Base-by-base conservation (phyloP, 1,140 invertebrate genomes). In the Leptopilina boulardi region DNA sequence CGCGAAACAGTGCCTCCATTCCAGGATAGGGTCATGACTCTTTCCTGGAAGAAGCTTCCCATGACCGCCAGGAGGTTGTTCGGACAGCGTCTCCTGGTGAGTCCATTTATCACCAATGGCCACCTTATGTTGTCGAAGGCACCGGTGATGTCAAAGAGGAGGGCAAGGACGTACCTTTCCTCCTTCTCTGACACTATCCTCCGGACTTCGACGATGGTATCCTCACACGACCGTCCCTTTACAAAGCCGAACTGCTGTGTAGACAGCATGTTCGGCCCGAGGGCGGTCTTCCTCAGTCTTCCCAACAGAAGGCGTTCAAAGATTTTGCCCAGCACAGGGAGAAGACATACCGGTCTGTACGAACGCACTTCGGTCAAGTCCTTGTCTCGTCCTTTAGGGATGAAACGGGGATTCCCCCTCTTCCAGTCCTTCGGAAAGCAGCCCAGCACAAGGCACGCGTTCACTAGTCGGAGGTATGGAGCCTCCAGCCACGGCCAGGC, bases 111-210 rank as follows among this genome's bases (percentile, higher is more conserved):
- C 1, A 51, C 15, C 2, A 10, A 3, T 10, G n/a, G 10, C 66
- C 75, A 71, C 11, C 70, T 26, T 2, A 71, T 6, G 21, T 71
- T 38, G 19, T 71, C 75, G 13, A 72, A 26, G 13, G 34, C 70
- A 2, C 75, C 75, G 0, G 75, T 76, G 6, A 76, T 71, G 66
- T 76, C 75, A 13, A 76, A 76, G 2, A 76, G 19, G 0, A 76
- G 34, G 18, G 21, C 66, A 0, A 71, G 21, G 15, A 71, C 75
- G 13, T 47, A 21, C 4, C 19, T 54, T 10, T 71, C 19, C 1
- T 19, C 26, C 10, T 59, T 8, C 21, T 19, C 19, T 0, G 4
- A 5, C 1, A 13, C 21, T 0, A 59, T 59, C 10, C 19, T 59
- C 8, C 21, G 19, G 4, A 59, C 1, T 11, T 23, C 54, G 2